Base-by-base conservation (phyloP, 2,797 vertebrate species). In the Periophthalmus magnuspinnatus region DNA sequence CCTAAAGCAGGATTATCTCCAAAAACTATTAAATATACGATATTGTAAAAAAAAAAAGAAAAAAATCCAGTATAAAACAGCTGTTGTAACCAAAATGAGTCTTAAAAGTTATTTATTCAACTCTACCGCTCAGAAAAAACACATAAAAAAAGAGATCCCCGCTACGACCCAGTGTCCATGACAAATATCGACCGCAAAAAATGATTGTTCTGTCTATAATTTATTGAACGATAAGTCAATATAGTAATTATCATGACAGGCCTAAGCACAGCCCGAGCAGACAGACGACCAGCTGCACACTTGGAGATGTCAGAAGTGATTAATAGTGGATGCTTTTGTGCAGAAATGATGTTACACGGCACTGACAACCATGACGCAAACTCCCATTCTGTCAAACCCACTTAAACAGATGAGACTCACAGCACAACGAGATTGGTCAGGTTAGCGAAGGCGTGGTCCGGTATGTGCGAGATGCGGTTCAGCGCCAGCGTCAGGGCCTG, bases 381-480 rank as follows among this genome's bases (percentile, higher is more conserved):
- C 70, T 56, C 60, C 65, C 5, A 69, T 54, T 34, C 5, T 41
- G 57, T 72, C 36, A 78, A 52, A 28, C 62, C 54, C 73, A 72
- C 66, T 67, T 77, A 3, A 80, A 71, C 72, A 65, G 67, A 54
- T 62, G 36, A 34, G 64, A 96, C 97, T 96, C 90, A 99, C 97
- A 99, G 89, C 57, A 99, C 97, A 54, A 99, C 96, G 1, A 99
- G 94, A 78, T 96, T 98, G 41, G 96, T 96, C 63, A 99, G 97
- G 88, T 99, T 99, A 77, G 95, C 92, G 45, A 99, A 99, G 19
- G 97, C 96, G 41, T 94, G 94, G 92, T 98, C 94, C 0, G 96
- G 96, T 87, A 99, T 95, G 91, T 91, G 89, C 0, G 93, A 89
- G 86, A 99, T 99, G 85, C 93, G 95, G 91, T 99, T 99, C 48